Percentiles rank a stretch among this genome's conserved stretches.
Evolutionary conservation across 2,888 invertebrate genomes (phyloP).

Genomic region (Mantis religiosa): DNA sequence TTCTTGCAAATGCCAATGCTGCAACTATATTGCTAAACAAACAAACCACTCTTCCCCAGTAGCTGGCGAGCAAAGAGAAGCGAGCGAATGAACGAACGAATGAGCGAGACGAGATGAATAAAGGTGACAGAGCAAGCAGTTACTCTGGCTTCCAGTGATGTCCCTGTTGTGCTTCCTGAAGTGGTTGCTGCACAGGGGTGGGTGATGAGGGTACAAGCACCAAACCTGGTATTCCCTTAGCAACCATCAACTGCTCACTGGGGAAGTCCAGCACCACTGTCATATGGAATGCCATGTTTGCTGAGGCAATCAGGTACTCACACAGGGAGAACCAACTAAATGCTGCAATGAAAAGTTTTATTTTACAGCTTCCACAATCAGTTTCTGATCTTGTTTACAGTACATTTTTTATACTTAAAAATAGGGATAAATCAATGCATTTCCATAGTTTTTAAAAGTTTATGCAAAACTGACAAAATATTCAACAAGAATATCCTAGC

Average conservation of each 20-base stretch:
- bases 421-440: no score
- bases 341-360: constrained; percentile 54
- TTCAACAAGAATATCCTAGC: no score
- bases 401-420: no score
- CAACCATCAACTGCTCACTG: constrained; percentile 71
- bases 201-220: not conserved
- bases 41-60: not conserved
- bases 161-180: not conserved
- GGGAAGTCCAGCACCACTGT: constrained; percentile 85
- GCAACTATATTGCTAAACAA: not conserved
- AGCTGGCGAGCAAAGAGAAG: not conserved
- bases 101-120: not conserved
- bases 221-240: constrained; percentile 1
- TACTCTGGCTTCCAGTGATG: constrained; percentile 6
- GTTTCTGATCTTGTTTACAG: no score
- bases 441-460: no score
- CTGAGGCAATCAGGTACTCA: constrained; percentile 86
- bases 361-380: no score
- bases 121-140: not conserved
- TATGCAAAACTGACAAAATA: no score
- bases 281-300: constrained; percentile 90
- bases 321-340: constrained; percentile 93
- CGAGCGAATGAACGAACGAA: not conserved
- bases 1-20: not conserved
- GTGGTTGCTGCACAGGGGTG: not conserved